Conservation (phyloP, 2,888 invertebrate species). For the Phyllotreta cruciferae region DNA sequence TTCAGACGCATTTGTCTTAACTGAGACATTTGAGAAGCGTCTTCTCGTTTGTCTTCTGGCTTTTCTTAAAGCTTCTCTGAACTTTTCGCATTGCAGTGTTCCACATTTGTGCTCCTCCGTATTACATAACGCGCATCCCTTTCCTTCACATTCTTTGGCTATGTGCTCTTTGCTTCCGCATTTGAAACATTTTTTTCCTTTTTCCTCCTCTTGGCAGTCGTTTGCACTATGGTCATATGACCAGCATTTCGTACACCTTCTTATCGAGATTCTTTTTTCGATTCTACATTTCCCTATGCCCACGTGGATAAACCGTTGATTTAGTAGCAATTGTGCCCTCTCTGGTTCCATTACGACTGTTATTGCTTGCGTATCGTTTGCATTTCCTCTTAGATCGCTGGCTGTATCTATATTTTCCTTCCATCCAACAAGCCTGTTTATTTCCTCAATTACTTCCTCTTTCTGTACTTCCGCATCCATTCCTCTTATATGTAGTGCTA, state of each 20-base stretch:
- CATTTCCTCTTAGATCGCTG: constrained; percentile 3
- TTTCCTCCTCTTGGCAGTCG: constrained; percentile 12
- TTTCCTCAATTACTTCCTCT: constrained; percentile 5
- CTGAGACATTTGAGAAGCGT: no score
- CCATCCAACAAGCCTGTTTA: neutral
- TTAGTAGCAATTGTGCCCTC: neutral
- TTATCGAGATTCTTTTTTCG: constrained; percentile 4
- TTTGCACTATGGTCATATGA: constrained; percentile 12
- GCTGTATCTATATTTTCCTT: neutral
- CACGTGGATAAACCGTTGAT: neutral
- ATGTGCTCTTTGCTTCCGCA: constrained; percentile 23
- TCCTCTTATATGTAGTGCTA: constrained; percentile 10
- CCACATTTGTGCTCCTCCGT: no score
- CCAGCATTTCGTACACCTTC: constrained; percentile 19
- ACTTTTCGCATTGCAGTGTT: no score
- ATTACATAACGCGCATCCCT: no score
- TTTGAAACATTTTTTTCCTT: constrained; percentile 16
- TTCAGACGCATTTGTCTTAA: no score
- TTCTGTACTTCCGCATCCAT: constrained; percentile 9
- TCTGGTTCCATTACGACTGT: neutral
- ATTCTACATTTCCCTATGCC: constrained; percentile 12
- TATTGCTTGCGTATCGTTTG: constrained; percentile 1
- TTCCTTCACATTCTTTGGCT: constrained; percentile 11
- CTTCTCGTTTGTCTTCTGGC: no score
- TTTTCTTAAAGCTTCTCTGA: no score